phyloP scores from a whole-genome alignment of 2,888 invertebrate genomes.

The Drosophila leonis region DNA sequence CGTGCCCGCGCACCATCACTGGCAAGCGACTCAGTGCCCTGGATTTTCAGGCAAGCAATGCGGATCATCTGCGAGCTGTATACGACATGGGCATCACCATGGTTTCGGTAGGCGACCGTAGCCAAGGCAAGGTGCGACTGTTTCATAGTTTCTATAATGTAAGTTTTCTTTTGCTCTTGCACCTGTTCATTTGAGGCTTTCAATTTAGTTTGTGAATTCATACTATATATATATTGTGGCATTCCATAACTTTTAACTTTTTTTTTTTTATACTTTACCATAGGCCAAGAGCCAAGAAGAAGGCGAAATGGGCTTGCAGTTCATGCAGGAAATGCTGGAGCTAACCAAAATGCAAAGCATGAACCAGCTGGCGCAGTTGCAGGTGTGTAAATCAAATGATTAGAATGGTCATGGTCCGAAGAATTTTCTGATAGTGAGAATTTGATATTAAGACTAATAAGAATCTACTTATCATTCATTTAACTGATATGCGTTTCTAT shows the following conservation, averaged over 20 bases:
- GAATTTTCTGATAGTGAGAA: conserved; percentile 31
- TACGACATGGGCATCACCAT: conserved; percentile 98
- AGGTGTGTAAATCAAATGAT: conserved; percentile 71
- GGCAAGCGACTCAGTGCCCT: conserved; percentile 89
- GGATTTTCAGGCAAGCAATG: conserved; percentile 93
- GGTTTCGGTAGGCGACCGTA: conserved; percentile 91
- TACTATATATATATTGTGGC: not conserved
- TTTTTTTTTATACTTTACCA: conserved; percentile 18
- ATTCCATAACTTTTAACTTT: not conserved
- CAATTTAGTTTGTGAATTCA: not conserved
- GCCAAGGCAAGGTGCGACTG: conserved; percentile 93
- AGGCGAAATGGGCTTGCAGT: conserved; percentile 96
- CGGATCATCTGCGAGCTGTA: conserved; percentile 94
- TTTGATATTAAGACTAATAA: not conserved
- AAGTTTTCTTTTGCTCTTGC: conserved; percentile 83
- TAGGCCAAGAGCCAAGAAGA: conserved; percentile 94
- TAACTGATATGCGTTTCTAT: not conserved
- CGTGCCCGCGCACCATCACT: conserved; percentile 89
- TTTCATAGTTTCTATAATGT: conserved; percentile 95
- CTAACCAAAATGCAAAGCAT: conserved; percentile 90
- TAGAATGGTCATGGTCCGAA: conserved; percentile 12
- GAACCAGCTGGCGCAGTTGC: conserved; percentile 84
- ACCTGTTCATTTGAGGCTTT: conserved; percentile 21
- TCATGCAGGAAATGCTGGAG: conserved; percentile 99
- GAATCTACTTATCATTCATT: not conserved